Conservation (phyloP, 2,797 vertebrate genomes). For the Pampus argenteus region DNA sequence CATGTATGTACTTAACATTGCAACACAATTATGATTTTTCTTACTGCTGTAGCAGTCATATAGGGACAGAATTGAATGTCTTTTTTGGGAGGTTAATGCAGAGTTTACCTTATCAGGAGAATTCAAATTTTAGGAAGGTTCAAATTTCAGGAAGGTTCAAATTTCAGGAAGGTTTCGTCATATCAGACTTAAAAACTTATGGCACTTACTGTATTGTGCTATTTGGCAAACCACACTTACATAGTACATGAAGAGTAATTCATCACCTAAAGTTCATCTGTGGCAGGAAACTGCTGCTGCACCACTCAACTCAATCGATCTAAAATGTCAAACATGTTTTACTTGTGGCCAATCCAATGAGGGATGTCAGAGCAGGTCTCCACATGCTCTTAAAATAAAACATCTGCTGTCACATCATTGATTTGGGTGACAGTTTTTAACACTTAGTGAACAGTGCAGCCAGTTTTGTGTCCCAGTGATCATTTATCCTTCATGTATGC, state of each 20-base stretch:
- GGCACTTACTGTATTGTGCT: slow-evolving; percentile 4
- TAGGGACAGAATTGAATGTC: slow-evolving; percentile 71
- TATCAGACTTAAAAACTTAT: slow-evolving; percentile 4
- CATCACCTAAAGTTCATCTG: background rate
- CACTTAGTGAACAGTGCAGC: background rate
- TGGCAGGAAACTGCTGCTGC: slow-evolving; percentile 16
- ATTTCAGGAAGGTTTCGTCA: background rate
- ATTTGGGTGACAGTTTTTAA: slow-evolving; percentile 17
- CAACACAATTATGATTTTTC: slow-evolving; percentile 18
- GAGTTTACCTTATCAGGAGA: slow-evolving; percentile 1
- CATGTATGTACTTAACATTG: slow-evolving; percentile 40
- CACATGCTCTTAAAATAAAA: slow-evolving; percentile 17
- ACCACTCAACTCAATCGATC: slow-evolving; percentile 12
- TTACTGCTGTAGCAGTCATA: slow-evolving; percentile 48
- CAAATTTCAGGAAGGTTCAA: slow-evolving; percentile 2
- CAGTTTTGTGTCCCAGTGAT: background rate
- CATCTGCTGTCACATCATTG: slow-evolving; percentile 19
- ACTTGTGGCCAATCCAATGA: slow-evolving; percentile 15
- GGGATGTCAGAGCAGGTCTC: slow-evolving; percentile 28
- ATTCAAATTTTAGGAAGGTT: slow-evolving; percentile 7
- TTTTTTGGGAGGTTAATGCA: slow-evolving; percentile 6
- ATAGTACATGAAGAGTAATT: slow-evolving; percentile 3
- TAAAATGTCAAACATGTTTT: slow-evolving; percentile 14
- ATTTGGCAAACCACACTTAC: slow-evolving; percentile 2
- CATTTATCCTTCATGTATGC: slow-evolving; percentile 16